Evolutionary conservation across 1,140 invertebrate species (phyloP).

Genomic region (Drosophila murphyi): DNA sequence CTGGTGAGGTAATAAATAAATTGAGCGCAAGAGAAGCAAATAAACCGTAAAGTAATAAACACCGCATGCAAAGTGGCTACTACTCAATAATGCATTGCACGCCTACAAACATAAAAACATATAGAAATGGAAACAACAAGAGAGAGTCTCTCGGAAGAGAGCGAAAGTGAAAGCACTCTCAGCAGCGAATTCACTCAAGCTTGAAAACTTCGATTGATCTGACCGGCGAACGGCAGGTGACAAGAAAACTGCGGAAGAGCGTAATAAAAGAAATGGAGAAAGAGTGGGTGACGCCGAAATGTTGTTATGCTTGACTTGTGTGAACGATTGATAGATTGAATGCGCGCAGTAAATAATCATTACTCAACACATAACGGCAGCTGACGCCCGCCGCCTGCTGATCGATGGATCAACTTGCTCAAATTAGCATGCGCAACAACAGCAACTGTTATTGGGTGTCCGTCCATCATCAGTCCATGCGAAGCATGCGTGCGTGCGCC

Average conservation of each 20-base stretch:
- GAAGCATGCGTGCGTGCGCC: slow-evolving; percentile 28
- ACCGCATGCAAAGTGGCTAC: slow-evolving; percentile 67
- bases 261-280: slow-evolving; percentile 13
- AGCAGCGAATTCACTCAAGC: slow-evolving; percentile 29
- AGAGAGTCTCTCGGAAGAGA: slow-evolving; percentile 20
- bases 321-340: slow-evolving; percentile 59
- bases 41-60: slow-evolving; percentile 47
- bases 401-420: slow-evolving; percentile 56
- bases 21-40: slow-evolving; percentile 47
- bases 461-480: not conserved
- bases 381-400: slow-evolving; percentile 7
- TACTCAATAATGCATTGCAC: slow-evolving; percentile 20
- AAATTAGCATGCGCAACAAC: slow-evolving; percentile 75
- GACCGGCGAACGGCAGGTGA: slow-evolving; percentile 61
- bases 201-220: slow-evolving; percentile 71
- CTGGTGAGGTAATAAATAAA: slow-evolving; percentile 66
- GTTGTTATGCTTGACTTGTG: slow-evolving; percentile 46
- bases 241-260: slow-evolving; percentile 58
- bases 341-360: slow-evolving; percentile 40
- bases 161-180: slow-evolving; percentile 64
- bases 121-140: slow-evolving; percentile 20
- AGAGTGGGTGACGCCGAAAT: slow-evolving; percentile 47
- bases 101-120: not conserved
- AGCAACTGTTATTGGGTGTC: slow-evolving; percentile 36
- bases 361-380: slow-evolving; percentile 38